Base-by-base conservation (phyloP, 2,113 vertebrate species). In the Hemicordylus capensis region DNA sequence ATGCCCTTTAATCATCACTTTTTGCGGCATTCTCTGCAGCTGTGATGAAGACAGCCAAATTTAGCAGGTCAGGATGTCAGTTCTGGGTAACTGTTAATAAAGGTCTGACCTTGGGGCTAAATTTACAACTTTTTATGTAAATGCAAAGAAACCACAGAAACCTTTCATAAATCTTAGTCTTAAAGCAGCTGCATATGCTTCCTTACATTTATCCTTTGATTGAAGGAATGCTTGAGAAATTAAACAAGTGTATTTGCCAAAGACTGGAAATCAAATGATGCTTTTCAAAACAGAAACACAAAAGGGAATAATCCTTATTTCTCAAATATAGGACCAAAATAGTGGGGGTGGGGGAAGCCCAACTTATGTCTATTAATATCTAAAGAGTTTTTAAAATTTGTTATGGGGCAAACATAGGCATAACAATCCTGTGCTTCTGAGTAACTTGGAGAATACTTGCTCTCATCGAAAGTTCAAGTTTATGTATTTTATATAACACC, bases 171-270 rank as follows among this genome's bases (percentile, higher is more conserved):
- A 48, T 85, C 31, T 91, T 64, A 83, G 86, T 87, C 37, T 82
- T 92, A 58, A 81, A 87, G 73, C 67, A 42, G 73, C 66, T 73
- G 76, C 64, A 37, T 42, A 48, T 86, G 83, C 11, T 28, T 6
- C 17, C 69, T 72, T 58, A 19, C 51, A 75, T 87, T 80, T 58
- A 72, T 87, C 81, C 61, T 90, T 86, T 34, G 80, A 54, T 88
- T 44, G 48, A 84, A 92, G 76, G 84, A 85, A 82, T 83, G 42
- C 4, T 91, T 87, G 88, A 88, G 54, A 88, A 92, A 89, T 85
- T 44, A 88, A 92, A 91, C 46, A 90, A 90, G 81, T 72, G 4
- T 54, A 48, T 34, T 64, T 92, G 44, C 61, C 64, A 39, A 72
- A 79, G 81, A 37, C 34, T 28, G 75, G 44, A 66, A 88, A 76